Conservation (phyloP, 2,797 vertebrate genomes). For the Argya squamiceps region DNA sequence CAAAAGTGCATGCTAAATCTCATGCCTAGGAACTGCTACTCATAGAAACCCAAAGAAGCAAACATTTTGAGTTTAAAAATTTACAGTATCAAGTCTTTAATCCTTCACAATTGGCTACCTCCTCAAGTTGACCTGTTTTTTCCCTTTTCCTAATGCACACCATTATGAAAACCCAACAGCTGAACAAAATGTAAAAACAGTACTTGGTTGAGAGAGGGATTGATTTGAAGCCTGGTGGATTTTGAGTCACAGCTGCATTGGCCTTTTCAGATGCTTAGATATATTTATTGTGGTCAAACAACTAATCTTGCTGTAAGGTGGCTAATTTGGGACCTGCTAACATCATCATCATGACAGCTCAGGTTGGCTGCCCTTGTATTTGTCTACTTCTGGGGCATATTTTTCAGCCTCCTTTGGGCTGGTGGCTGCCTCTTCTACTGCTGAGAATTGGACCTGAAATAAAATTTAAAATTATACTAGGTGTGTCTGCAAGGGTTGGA, state of each 20-base stretch:
- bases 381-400: not conserved
- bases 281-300: not conserved
- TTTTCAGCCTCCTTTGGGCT: not conserved
- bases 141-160: not conserved
- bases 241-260: not conserved
- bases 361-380: not conserved
- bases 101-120: not conserved
- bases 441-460: not conserved
- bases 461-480: not conserved
- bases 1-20: not conserved
- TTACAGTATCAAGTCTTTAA: not conserved
- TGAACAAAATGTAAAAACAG: not conserved
- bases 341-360: not conserved
- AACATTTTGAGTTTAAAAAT: not conserved
- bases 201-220: not conserved
- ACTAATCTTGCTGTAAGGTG: not conserved
- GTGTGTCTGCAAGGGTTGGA: not conserved
- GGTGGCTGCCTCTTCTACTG: not conserved
- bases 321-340: not conserved
- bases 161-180: not conserved
- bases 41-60: not conserved
- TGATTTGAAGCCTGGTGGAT: not conserved
- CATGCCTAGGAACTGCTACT: not conserved
- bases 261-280: not conserved
- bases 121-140: not conserved